phyloP scores from a whole-genome alignment of 1,140 invertebrate genomes.

The Drosophila bocki region DNA sequence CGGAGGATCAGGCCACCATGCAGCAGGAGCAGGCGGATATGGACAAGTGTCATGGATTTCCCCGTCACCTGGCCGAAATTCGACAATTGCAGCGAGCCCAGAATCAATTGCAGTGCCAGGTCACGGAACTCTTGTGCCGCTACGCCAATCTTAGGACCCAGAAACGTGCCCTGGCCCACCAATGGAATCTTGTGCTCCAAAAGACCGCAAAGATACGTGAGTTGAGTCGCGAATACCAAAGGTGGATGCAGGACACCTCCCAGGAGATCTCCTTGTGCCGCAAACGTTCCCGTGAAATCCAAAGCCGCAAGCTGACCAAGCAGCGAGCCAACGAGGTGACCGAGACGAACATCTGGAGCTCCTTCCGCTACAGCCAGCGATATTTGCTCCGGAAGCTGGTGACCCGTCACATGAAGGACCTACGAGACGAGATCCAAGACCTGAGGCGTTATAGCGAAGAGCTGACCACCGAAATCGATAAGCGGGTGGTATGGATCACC shows the following conservation, averaged over 20 bases:
- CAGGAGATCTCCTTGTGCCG: constrained; percentile 35
- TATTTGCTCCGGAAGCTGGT: constrained; percentile 7
- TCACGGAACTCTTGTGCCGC: constrained; percentile 23
- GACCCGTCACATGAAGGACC: constrained; percentile 25
- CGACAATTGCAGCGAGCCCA: background rate
- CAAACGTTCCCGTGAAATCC: constrained; percentile 7
- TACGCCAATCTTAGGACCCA: constrained; percentile 9
- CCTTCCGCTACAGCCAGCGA: background rate
- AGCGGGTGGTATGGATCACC: constrained; percentile 18
- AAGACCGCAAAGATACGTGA: background rate
- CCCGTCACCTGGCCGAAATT: background rate
- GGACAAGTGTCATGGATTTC: background rate
- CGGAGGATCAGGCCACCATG: background rate
- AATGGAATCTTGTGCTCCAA: background rate
- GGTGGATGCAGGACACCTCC: constrained; percentile 18
- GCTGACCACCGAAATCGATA: constrained; percentile 11
- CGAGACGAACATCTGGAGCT: constrained; percentile 5
- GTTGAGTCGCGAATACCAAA: background rate
- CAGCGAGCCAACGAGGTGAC: constrained; percentile 20
- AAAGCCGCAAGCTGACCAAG: constrained; percentile 22
- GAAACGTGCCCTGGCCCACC: background rate
- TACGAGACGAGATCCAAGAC: constrained; percentile 30
- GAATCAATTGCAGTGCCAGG: constrained; percentile 12
- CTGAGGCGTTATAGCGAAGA: constrained; percentile 16
- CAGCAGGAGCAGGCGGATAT: background rate